phyloP scores from a whole-genome alignment of 1,140 invertebrate species.

The Atta texana region DNA sequence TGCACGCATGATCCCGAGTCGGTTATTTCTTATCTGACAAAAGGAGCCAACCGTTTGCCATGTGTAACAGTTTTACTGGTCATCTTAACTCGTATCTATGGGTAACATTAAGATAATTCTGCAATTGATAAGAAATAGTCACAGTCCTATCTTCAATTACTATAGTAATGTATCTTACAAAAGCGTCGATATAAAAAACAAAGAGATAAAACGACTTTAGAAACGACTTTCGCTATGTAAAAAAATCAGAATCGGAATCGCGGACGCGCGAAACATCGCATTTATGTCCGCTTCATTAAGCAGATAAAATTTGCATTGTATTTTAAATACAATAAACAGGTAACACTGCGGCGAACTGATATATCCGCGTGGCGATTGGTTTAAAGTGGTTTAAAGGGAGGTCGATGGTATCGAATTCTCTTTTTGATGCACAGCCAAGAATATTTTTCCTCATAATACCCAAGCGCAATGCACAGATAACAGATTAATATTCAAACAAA shows the following conservation, averaged over 20 bases:
- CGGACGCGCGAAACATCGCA: neutral
- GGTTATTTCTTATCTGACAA: conserved; percentile 62
- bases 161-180: conserved; percentile 1
- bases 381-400: conserved; percentile 64
- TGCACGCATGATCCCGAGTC: conserved; percentile 33
- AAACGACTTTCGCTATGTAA: neutral
- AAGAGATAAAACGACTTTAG: neutral
- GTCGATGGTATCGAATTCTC: conserved; percentile 63
- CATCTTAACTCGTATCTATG: neutral
- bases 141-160: neutral
- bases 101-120: neutral
- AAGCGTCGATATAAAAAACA: neutral
- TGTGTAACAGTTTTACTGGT: conserved; percentile 46
- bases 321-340: conserved; percentile 55
- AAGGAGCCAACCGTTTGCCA: conserved; percentile 49
- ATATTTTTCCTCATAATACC: conserved; percentile 62
- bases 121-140: conserved; percentile 9
- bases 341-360: conserved; percentile 52
- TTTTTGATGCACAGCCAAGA: conserved; percentile 61
- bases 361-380: conserved; percentile 62
- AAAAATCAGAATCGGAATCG: neutral
- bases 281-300: conserved; percentile 29
- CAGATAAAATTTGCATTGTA: conserved; percentile 50
- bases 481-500: conserved; percentile 77
- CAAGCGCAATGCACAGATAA: conserved; percentile 46